phyloP scores from a whole-genome alignment of 2,797 vertebrate genomes.

The Muscicapa comitata region DNA sequence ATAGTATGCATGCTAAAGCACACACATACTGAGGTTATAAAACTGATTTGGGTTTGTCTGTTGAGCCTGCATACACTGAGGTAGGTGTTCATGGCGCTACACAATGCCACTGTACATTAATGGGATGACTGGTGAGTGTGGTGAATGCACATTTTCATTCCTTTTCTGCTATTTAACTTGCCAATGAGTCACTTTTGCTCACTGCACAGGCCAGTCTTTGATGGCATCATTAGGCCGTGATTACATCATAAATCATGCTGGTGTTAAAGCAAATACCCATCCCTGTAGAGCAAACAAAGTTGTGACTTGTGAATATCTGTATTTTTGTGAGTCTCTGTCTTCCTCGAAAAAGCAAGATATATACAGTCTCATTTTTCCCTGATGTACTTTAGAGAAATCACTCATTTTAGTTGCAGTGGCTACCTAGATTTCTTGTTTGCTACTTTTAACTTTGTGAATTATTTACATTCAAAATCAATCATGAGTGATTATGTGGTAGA shows the following conservation, averaged over 20 bases:
- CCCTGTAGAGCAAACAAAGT: background rate
- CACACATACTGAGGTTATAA: background rate
- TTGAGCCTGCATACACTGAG: background rate
- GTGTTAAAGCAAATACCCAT: background rate
- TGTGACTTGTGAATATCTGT: background rate
- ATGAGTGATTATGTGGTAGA: background rate
- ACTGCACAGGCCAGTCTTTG: background rate
- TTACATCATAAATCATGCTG: constrained; percentile 1
- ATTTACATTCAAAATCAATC: background rate
- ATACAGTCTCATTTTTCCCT: background rate
- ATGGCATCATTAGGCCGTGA: background rate
- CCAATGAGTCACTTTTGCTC: background rate
- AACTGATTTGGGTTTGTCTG: background rate
- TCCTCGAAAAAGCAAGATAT: background rate
- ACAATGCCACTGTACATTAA: background rate
- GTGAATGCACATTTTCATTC: background rate
- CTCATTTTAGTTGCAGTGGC: background rate
- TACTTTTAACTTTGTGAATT: background rate
- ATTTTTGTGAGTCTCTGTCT: background rate
- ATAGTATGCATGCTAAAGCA: background rate
- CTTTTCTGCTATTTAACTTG: background rate
- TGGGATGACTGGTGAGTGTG: background rate
- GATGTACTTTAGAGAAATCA: background rate
- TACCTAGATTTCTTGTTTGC: background rate
- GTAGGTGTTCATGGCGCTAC: background rate